Conservation (phyloP, 2,797 vertebrate genomes). For the Coregonus ussuriensis region DNA sequence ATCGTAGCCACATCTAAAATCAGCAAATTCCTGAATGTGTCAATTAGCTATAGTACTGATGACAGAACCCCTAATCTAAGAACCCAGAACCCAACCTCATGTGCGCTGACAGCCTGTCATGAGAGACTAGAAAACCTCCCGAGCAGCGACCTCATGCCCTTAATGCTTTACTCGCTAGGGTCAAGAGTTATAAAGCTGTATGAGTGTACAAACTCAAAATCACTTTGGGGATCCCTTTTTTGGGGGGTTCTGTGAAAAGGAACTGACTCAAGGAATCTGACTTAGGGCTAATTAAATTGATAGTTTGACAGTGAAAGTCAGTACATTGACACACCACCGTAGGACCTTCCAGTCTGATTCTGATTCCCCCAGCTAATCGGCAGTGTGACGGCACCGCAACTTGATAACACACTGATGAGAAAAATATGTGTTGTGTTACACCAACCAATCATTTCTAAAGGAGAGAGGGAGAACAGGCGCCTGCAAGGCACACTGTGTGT, state of each 20-base stretch:
- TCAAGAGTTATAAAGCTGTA: constrained; percentile 47
- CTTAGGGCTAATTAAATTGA: background rate
- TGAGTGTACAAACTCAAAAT: constrained; percentile 47
- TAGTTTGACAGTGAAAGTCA: background rate
- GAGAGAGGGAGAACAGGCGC: background rate
- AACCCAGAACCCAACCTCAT: background rate
- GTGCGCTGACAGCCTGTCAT: background rate
- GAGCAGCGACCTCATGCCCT: constrained; percentile 39
- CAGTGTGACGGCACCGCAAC: constrained; percentile 9
- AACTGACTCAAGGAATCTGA: constrained; percentile 12
- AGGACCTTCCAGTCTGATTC: constrained; percentile 5
- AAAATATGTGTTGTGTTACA: constrained; percentile 21
- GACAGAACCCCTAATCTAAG: constrained; percentile 27
- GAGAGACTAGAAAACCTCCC: constrained; percentile 41
- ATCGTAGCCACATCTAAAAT: constrained; percentile 72
- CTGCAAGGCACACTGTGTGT: background rate
- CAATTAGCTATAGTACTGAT: constrained; percentile 58
- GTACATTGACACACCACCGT: background rate
- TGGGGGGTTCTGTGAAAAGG: constrained; percentile 40
- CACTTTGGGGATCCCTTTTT: constrained; percentile 45
- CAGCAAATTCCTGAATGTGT: constrained; percentile 65
- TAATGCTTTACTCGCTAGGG: constrained; percentile 36
- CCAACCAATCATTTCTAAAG: background rate
- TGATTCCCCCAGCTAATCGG: constrained; percentile 1
- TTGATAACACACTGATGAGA: constrained; percentile 34